phyloP scores from a whole-genome alignment of 2,888 invertebrate species.

The Drosophila putrida region DNA sequence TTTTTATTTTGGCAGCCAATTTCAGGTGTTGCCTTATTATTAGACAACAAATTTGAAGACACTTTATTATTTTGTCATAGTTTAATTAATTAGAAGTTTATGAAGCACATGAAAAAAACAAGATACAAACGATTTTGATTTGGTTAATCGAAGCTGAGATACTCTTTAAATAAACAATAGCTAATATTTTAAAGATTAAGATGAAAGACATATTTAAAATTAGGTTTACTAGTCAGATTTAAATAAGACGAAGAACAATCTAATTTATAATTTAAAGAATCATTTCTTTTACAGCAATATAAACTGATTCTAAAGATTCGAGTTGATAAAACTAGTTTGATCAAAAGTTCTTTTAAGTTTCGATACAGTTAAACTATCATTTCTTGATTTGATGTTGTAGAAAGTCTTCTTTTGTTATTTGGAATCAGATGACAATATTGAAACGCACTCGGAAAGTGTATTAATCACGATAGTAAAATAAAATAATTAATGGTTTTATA shows the following conservation, averaged over 20 bases:
- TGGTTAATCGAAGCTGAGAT: background rate
- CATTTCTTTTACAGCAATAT: too few species aligned
- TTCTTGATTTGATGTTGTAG: background rate
- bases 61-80: slow-evolving; percentile 31
- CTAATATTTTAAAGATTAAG: too few species aligned
- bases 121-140: background rate
- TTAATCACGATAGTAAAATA: background rate
- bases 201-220: too few species aligned
- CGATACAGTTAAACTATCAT: background rate
- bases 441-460: slow-evolving; percentile 4
- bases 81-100: slow-evolving; percentile 43
- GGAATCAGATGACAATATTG: background rate
- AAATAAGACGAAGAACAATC: too few species aligned
- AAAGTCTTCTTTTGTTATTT: background rate
- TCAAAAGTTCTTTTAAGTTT: too few species aligned
- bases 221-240: too few species aligned
- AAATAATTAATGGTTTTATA: slow-evolving; percentile 33
- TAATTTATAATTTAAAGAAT: too few species aligned
- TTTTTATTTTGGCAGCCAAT: slow-evolving; percentile 11
- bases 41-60: slow-evolving; percentile 36
- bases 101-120: slow-evolving; percentile 7
- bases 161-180: slow-evolving; percentile 6
- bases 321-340: too few species aligned
- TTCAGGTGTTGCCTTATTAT: slow-evolving; percentile 10
- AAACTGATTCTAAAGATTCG: too few species aligned